Evolutionary conservation across 2,797 vertebrate species (phyloP).

Genomic region (Gallinago nigripennis): DNA sequence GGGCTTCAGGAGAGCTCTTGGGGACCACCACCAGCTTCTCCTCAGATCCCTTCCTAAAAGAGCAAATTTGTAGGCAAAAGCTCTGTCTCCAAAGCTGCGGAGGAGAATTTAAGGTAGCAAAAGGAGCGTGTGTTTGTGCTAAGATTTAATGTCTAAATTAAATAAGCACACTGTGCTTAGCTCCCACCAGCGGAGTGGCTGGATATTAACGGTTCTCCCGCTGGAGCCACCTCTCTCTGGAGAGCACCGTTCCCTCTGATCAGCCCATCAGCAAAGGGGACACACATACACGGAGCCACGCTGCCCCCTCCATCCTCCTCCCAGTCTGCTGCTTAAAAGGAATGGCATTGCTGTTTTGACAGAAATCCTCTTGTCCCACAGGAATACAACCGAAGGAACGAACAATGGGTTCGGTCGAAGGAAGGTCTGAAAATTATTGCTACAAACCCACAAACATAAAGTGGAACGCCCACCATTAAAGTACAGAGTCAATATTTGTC

Average conservation of each 20-base stretch:
- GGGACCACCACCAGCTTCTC: not conserved
- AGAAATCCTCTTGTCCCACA: not conserved
- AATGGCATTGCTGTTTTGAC: not conserved
- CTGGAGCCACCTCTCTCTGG: not conserved
- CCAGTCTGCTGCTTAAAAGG: not conserved
- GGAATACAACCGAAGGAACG: not conserved
- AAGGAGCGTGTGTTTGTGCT: not conserved
- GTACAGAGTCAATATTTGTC: not conserved
- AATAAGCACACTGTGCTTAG: not conserved
- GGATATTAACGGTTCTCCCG: not conserved
- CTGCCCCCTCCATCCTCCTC: not conserved
- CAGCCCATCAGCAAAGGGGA: not conserved
- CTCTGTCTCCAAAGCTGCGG: not conserved
- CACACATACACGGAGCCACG: accelerated
- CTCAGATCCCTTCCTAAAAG: not conserved
- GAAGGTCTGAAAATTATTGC: not conserved
- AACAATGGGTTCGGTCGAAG: not conserved
- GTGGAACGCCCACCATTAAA: not conserved
- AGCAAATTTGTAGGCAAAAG: not conserved
- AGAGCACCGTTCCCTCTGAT: not conserved
- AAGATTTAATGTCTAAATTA: slow-evolving; percentile 32
- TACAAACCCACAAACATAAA: not conserved
- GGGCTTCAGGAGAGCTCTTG: not conserved
- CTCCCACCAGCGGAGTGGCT: not conserved
- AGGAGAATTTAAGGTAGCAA: not conserved